Conservation (phyloP, 2,888 invertebrate genomes). For the Scaptomyza tumidula region DNA sequence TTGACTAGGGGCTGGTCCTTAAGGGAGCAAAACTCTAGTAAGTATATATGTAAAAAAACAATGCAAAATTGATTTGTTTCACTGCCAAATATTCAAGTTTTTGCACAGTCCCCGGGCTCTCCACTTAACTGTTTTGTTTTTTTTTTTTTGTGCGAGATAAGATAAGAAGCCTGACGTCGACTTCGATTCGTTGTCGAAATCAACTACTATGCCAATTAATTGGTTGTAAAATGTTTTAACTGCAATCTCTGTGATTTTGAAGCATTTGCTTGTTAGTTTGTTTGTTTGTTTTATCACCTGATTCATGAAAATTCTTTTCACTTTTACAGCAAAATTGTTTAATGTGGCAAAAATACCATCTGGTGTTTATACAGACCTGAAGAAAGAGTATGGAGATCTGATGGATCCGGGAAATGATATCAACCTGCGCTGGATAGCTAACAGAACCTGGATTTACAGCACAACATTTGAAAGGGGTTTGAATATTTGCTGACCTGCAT, state of each 20-base stretch:
- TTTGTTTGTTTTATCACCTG: not conserved
- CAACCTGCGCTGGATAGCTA: conserved; percentile 92
- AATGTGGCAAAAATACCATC: conserved; percentile 74
- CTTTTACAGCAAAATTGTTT: conserved; percentile 62
- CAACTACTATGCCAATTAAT: conserved; percentile 56
- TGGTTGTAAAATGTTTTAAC: conserved; percentile 48
- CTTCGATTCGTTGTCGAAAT: conserved; percentile 29
- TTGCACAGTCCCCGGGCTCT: conserved; percentile 36
- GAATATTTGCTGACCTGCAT: not conserved
- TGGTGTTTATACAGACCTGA: conserved; percentile 80
- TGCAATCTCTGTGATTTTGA: conserved; percentile 51
- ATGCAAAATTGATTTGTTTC: conserved; percentile 37
- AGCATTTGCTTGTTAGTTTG: not conserved
- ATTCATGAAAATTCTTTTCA: not conserved
- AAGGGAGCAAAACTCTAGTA: conserved; percentile 74
- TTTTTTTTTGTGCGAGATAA: conserved; percentile 43
- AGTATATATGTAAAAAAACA: conserved; percentile 32
- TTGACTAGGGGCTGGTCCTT: conserved; percentile 74
- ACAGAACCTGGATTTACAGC: conserved; percentile 91
- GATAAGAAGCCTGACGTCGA: conserved; percentile 55
- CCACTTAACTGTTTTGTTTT: conserved; percentile 20
- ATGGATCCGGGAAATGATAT: conserved; percentile 91
- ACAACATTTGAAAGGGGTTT: conserved; percentile 88
- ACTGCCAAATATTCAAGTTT: conserved; percentile 37
- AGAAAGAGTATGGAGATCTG: conserved; percentile 69